Evolutionary conservation across 1,140 invertebrate genomes (phyloP).

Genomic region (Helicoverpa zea): DNA sequence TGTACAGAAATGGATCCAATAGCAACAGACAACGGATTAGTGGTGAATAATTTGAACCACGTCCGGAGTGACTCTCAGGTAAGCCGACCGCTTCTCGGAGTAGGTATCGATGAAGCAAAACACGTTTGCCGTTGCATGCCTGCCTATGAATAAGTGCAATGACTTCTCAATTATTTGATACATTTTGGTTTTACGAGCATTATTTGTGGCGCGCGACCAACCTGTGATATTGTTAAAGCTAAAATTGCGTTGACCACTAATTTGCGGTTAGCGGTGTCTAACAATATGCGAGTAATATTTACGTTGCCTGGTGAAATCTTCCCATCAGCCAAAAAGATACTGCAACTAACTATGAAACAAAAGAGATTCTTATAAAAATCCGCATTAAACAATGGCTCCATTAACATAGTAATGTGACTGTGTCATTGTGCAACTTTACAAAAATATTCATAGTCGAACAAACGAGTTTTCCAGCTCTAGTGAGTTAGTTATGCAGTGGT

Average conservation of each 20-base stretch:
- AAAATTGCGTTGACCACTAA: slow-evolving; percentile 27
- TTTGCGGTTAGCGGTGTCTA: slow-evolving; percentile 33
- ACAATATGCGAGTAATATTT: slow-evolving; percentile 19
- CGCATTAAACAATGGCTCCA: slow-evolving; percentile 40
- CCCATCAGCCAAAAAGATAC: slow-evolving; percentile 2
- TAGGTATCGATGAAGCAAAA: slow-evolving; percentile 77
- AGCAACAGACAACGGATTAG: slow-evolving; percentile 81
- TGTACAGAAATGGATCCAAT: slow-evolving; percentile 80
- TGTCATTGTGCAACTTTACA: slow-evolving; percentile 40
- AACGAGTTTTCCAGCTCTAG: slow-evolving; percentile 45
- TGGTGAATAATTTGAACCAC: slow-evolving; percentile 85
- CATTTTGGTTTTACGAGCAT: slow-evolving; percentile 54
- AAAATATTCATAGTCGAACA: slow-evolving; percentile 42
- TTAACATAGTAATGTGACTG: slow-evolving; percentile 29
- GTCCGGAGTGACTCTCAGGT: slow-evolving; percentile 85
- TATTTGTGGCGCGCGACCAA: slow-evolving; percentile 7
- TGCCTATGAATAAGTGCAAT: slow-evolving; percentile 81
- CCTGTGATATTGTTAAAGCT: slow-evolving; percentile 15
- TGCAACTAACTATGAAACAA: slow-evolving; percentile 21
- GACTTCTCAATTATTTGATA: slow-evolving; percentile 79
- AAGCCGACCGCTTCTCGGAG: slow-evolving; percentile 63
- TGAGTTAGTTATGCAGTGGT: slow-evolving; percentile 38
- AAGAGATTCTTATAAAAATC: slow-evolving; percentile 26
- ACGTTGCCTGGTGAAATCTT: slow-evolving; percentile 16
- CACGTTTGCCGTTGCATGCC: slow-evolving; percentile 79